Evolutionary conservation across 1,140 invertebrate species (phyloP).

Genomic region (Drosophila prosaltans): DNA sequence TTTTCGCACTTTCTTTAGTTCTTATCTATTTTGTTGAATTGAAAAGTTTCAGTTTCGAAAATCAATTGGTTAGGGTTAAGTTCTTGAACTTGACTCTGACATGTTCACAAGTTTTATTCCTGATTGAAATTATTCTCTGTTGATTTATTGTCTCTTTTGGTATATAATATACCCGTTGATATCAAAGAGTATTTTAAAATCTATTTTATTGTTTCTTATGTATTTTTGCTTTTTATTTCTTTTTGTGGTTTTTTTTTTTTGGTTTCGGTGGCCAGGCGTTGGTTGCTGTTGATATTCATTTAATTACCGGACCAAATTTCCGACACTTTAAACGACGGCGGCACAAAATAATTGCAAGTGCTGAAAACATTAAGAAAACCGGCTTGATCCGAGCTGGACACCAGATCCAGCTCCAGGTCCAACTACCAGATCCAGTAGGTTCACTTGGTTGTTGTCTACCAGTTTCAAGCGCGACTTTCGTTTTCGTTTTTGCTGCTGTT

Average conservation of each 20-base stretch:
- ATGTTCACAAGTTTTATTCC: too few species aligned
- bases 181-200: slow-evolving; percentile 21
- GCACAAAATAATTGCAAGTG: slow-evolving; percentile 80
- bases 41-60: too few species aligned
- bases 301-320: slow-evolving; percentile 80
- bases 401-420: slow-evolving; percentile 29
- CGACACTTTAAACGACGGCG: slow-evolving; percentile 77
- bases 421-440: slow-evolving; percentile 35
- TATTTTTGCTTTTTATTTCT: not conserved
- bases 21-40: too few species aligned
- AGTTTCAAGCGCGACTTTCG: slow-evolving; percentile 66
- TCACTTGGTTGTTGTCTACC: slow-evolving; percentile 35
- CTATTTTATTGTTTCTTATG: not conserved
- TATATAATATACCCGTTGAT: not conserved
- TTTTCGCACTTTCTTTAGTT: too few species aligned
- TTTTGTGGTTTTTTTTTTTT: not conserved
- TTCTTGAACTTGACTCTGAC: too few species aligned
- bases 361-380: slow-evolving; percentile 80
- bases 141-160: too few species aligned
- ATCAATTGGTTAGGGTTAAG: too few species aligned
- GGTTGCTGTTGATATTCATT: slow-evolving; percentile 72
- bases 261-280: slow-evolving; percentile 61
- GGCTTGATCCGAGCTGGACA: slow-evolving; percentile 30
- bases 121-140: too few species aligned
- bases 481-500: slow-evolving; percentile 65